phyloP scores from a whole-genome alignment of 2,888 invertebrate species.

The Patella pellucida region DNA sequence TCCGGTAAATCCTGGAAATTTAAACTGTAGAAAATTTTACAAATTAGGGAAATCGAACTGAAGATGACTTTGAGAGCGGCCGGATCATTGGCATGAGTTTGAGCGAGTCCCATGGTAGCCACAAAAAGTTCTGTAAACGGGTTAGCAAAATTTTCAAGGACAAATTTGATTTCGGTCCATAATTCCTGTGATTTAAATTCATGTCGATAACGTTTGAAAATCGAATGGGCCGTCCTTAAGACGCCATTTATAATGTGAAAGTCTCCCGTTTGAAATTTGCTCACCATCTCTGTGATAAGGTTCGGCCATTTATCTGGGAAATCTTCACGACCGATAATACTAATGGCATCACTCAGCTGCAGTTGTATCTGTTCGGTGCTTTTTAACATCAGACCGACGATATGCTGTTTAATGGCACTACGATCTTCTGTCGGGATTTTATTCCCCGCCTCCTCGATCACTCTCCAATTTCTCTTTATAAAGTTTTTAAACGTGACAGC shows the following conservation, averaged over 20 bases:
- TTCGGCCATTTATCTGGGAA: slow-evolving; percentile 97
- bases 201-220: slow-evolving; percentile 95
- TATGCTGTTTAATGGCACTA: slow-evolving; percentile 84
- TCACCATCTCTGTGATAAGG: slow-evolving; percentile 92
- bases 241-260: slow-evolving; percentile 96
- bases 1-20: slow-evolving; percentile 99
- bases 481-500: slow-evolving; percentile 97
- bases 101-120: slow-evolving; percentile 86
- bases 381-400: slow-evolving; percentile 92
- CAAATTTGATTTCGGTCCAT: slow-evolving; percentile 97
- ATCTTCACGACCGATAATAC: slow-evolving; percentile 95
- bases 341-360: slow-evolving; percentile 92
- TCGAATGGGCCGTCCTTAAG: slow-evolving; percentile 92
- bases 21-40: slow-evolving; percentile 96
- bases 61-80: slow-evolving; percentile 87
- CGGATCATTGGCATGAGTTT: slow-evolving; percentile 83
- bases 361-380: slow-evolving; percentile 92
- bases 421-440: slow-evolving; percentile 87
- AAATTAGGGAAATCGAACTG: slow-evolving; percentile 87
- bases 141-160: slow-evolving; percentile 91
- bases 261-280: slow-evolving; percentile 87
- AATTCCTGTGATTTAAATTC: slow-evolving; percentile 95
- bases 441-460: slow-evolving; percentile 81
- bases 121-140: slow-evolving; percentile 92
- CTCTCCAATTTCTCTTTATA: slow-evolving; percentile 92